Evolutionary conservation across 2,888 invertebrate genomes (phyloP).

Genomic region (Crematogaster levior): DNA sequence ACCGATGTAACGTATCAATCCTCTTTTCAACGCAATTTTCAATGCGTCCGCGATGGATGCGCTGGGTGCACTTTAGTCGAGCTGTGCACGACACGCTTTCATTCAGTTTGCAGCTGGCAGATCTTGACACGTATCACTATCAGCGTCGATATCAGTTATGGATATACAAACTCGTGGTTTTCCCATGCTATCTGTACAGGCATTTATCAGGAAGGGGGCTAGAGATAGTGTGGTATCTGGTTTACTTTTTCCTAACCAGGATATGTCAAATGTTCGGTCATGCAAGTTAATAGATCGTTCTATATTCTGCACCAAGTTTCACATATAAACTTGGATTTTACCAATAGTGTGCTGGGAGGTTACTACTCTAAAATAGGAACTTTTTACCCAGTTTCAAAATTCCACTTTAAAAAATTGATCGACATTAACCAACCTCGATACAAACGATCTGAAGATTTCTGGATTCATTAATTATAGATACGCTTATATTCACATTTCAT

Average conservation of each 20-base stretch:
- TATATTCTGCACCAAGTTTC: constrained; percentile 7
- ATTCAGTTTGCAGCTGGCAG: constrained; percentile 36
- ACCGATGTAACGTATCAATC: constrained; percentile 76
- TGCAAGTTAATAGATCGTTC: constrained; percentile 24
- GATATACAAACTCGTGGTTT: constrained; percentile 33
- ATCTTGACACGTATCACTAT: constrained; percentile 51
- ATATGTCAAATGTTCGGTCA: constrained; percentile 3
- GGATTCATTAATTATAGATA: neutral
- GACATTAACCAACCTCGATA: neutral
- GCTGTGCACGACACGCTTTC: constrained; percentile 30
- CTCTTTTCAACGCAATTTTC: constrained; percentile 53
- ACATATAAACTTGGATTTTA: neutral
- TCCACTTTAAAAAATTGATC: neutral
- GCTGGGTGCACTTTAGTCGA: constrained; percentile 2
- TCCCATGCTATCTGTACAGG: constrained; percentile 5
- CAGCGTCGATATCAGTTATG: constrained; percentile 42
- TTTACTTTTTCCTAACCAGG: constrained; percentile 25
- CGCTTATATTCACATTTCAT: neutral
- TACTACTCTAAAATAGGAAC: neutral
- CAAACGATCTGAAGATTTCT: neutral
- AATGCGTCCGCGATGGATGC: constrained; percentile 7
- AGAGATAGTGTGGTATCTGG: constrained; percentile 13
- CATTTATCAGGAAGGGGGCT: constrained; percentile 32
- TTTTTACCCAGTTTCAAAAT: neutral
- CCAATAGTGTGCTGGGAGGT: neutral